Evolutionary conservation across 2,797 vertebrate genomes (phyloP).

Genomic region (Cuculus canorus): DNA sequence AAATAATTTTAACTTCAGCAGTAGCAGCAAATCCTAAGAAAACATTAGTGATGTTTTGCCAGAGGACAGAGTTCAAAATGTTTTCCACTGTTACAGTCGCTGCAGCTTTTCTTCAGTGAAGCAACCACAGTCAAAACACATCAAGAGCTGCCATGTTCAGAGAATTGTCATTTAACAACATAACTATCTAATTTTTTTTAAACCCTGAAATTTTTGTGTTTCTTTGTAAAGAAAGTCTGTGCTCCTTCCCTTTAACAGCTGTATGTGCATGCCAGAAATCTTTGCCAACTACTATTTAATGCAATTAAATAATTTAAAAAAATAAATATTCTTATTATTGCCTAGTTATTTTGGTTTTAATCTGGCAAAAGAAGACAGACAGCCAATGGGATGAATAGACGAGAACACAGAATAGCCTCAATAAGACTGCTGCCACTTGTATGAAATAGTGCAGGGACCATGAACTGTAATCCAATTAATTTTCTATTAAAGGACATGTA

Average conservation of each 20-base stretch:
- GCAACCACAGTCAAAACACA: neutral
- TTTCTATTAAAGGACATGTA: neutral
- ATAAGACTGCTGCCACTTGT: rapidly evolving
- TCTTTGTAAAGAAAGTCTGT: neutral
- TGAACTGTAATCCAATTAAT: conserved; percentile 27
- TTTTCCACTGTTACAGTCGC: neutral
- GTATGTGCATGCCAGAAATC: neutral
- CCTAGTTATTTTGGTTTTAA: conserved; percentile 31
- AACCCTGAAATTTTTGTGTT: neutral
- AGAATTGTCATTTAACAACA: neutral
- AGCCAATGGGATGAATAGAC: neutral
- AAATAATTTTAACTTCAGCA: neutral
- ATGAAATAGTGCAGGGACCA: conserved; percentile 23
- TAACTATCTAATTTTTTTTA: neutral
- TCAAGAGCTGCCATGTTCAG: neutral
- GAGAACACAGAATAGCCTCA: neutral
- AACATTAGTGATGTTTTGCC: neutral
- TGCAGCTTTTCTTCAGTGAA: neutral
- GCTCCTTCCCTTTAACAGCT: neutral
- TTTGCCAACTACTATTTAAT: neutral
- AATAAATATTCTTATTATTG: conserved; percentile 25
- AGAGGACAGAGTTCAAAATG: neutral
- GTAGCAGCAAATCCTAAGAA: neutral
- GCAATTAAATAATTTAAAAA: conserved; percentile 27
- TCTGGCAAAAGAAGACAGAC: neutral